These are phyloP conservation scores for Tor tambroides DNA, from an alignment of 2,113 vertebrate species.

Conservation along the genomic window DNA sequence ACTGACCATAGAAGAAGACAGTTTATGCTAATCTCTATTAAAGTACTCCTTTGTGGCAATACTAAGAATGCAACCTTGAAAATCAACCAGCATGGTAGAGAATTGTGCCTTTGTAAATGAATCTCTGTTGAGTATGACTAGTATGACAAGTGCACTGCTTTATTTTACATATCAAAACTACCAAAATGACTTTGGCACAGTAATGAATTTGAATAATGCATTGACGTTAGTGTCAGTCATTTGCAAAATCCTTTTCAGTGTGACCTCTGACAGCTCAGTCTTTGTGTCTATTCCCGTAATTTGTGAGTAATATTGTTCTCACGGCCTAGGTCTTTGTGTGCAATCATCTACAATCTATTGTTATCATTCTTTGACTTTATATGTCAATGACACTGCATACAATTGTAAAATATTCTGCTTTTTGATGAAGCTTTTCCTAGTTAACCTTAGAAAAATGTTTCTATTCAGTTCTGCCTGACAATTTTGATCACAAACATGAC, in stretches of 20 bases:
- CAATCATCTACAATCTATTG: not conserved
- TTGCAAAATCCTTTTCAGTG: not conserved
- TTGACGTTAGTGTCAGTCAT: not conserved
- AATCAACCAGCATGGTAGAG: not conserved
- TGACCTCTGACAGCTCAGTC: not conserved
- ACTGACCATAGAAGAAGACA: no score
- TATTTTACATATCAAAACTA: not conserved
- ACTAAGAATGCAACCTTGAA: not conserved
- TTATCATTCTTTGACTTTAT: not conserved
- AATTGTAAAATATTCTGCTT: not conserved
- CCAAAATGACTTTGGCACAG: not conserved
- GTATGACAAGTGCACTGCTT: not conserved
- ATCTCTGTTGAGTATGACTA: not conserved
- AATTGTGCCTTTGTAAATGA: not conserved
- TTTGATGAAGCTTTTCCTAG: not conserved
- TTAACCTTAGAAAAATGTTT: not conserved
- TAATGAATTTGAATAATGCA: not conserved
- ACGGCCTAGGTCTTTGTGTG: not conserved
- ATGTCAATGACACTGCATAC: not conserved
- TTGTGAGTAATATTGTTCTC: conserved; percentile 2
- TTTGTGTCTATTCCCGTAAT: not conserved
- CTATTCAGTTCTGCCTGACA: not conserved
- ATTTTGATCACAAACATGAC: not conserved
- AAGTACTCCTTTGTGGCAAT: not conserved
- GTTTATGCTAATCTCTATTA: no score